A percentile compares a stretch with the other conserved stretches of the same genome.
These are phyloP conservation scores for Theristicus caerulescens DNA, from an alignment of 2,113 vertebrate genomes.

Conservation along the genomic window DNA sequence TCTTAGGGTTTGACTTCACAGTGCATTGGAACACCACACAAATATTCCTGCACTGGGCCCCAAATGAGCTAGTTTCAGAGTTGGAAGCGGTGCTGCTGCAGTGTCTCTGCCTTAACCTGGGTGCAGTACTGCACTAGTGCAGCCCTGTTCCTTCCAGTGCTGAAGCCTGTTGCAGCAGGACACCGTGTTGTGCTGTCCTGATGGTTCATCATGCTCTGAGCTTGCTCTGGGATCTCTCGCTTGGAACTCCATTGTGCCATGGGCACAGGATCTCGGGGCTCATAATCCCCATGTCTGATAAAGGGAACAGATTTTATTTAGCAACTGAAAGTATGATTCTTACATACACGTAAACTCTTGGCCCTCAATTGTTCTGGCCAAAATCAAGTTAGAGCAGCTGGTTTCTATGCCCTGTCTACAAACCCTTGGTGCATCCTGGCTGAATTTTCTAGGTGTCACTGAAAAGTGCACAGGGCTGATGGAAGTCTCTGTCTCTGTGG, in stretches of 20 bases:
- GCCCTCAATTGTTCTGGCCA: neutral
- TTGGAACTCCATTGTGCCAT: neutral
- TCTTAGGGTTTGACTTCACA: neutral
- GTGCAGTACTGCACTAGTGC: neutral
- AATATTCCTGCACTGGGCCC: too few relatives aligned
- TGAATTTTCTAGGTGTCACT: neutral
- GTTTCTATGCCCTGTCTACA: neutral
- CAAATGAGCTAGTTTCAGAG: neutral
- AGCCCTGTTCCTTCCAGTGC: neutral
- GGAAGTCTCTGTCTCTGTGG: neutral
- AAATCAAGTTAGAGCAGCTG: neutral
- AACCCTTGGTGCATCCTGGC: neutral
- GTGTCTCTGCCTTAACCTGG: neutral
- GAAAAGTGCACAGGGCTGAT: neutral
- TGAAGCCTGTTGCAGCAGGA: neutral
- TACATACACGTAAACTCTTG: accelerated
- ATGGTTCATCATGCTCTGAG: neutral
- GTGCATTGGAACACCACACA: neutral
- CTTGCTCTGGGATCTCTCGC: neutral
- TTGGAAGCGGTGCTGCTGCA: neutral
- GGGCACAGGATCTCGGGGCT: neutral
- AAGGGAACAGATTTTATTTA: neutral
- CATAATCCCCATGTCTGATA: neutral
- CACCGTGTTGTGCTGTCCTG: neutral
- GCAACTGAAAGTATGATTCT: neutral